Conservation (phyloP, 2,888 invertebrate genomes). For the Nycteola revayana region DNA sequence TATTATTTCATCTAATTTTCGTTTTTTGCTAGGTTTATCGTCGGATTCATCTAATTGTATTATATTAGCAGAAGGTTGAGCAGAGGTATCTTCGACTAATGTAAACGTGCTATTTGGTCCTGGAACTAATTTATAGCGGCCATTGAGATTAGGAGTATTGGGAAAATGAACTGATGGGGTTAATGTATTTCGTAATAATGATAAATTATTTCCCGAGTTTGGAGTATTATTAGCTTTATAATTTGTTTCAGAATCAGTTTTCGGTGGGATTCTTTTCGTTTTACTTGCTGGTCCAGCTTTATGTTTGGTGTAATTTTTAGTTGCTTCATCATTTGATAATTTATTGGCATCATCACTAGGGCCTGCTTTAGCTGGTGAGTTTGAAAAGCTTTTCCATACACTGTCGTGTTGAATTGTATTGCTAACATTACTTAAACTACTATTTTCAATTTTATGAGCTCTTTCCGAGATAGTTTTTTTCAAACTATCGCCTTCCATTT, state of each 20-base stretch:
- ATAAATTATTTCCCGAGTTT: neutral
- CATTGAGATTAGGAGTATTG: slow-evolving; percentile 49
- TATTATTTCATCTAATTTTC: slow-evolving; percentile 19
- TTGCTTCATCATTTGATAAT: neutral
- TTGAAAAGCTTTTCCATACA: neutral
- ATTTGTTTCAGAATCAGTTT: slow-evolving; percentile 2
- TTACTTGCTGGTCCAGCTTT: slow-evolving; percentile 70
- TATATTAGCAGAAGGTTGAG: slow-evolving; percentile 3
- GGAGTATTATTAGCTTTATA: neutral
- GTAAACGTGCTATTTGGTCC: slow-evolving; percentile 70
- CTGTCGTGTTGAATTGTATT: slow-evolving; percentile 5
- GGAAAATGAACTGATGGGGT: slow-evolving; percentile 49
- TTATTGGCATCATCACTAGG: slow-evolving; percentile 6
- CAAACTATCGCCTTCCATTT: slow-evolving; percentile 38
- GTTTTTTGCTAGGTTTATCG: slow-evolving; percentile 20
- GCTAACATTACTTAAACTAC: slow-evolving; percentile 4
- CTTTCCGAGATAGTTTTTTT: slow-evolving; percentile 33
- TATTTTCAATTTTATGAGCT: slow-evolving; percentile 26
- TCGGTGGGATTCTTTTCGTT: slow-evolving; percentile 36
- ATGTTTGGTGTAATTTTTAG: slow-evolving; percentile 29
- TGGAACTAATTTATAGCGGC: slow-evolving; percentile 62
- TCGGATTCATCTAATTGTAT: too few relatives aligned
- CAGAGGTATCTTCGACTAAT: slow-evolving; percentile 51
- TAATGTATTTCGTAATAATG: too few relatives aligned
- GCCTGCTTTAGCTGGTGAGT: slow-evolving; percentile 15